Conservation (phyloP, 2,888 invertebrate species). For the Agriotes lineatus region DNA sequence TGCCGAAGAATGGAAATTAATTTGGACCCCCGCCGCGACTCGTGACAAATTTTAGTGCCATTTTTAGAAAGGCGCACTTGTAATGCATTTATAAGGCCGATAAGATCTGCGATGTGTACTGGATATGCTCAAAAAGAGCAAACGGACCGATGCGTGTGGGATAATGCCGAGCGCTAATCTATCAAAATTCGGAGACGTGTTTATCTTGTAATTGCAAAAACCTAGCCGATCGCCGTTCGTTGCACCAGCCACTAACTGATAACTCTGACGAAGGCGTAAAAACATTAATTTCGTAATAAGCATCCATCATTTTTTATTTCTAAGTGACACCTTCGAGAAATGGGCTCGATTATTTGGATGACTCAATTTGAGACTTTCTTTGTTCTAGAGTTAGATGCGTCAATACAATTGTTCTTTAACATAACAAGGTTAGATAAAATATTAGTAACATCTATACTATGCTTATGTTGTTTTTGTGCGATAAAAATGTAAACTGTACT, state of each 20-base stretch:
- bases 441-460: too few species aligned
- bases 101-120: conserved; percentile 15
- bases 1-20: conserved; percentile 27
- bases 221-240: not conserved
- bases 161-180: not conserved
- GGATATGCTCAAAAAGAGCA: not conserved
- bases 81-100: conserved; percentile 17
- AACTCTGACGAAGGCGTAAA: too few species aligned
- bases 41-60: conserved; percentile 28
- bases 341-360: not conserved
- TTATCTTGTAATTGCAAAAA: conserved; percentile 11
- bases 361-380: conserved; percentile 24
- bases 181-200: conserved; percentile 5
- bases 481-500: too few species aligned
- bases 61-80: conserved; percentile 20
- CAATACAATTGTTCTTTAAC: too few species aligned
- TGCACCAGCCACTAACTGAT: not conserved
- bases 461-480: too few species aligned
- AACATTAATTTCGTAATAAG: too few species aligned
- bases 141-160: conserved; percentile 13
- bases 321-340: conserved; percentile 11
- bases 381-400: too few species aligned
- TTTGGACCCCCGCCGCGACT: conserved; percentile 25
- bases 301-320: conserved; percentile 17
- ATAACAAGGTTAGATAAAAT: too few species aligned